Evolutionary conservation across 2,113 vertebrate species (phyloP), one percentile per base, ranked within the genome.

Genomic region (Pangasianodon hypophthalmus): DNA sequence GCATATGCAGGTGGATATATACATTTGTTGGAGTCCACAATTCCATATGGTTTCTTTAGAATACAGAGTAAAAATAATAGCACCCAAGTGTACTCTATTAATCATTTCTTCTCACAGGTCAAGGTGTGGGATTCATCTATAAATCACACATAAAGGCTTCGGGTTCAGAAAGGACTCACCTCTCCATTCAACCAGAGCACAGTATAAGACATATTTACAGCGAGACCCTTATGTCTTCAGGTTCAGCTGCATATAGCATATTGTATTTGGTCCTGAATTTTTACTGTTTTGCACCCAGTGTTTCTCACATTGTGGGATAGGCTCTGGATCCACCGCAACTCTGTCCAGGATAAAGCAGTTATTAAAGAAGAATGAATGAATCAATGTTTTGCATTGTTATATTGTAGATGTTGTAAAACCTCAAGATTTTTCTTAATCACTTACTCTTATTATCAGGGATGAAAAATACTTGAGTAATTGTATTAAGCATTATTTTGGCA

Each of bases 11-110:
- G 32, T 58, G 52, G 32, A 56, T 83, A 32, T 46, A 81, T 81
- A 26, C 26, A 41, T 67, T 46, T 77, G 19, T 56, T 26, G 37
- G 46, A 64, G 18, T 26, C 29, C 73, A 82, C 44, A 44, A 50
- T 83, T 71, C 80, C 44, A 87, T 90, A 24, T 41, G 86, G 67
- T 90, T 87, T n/a, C 56, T 44, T 80, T 84, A 84, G 62, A 69
- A 84, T n/a, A 26, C 29, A 85, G 62, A 32, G 50, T 69, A 46
- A 82, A 86, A 11, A 18, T 52, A 81, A 54, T 7, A 54, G 46
- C 52, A 83, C 52, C 54, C 52, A 58, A 13, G 52, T 83, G 81
- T 7, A 46, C 83, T 73, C 13, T 41, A 84, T 69, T 86, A 91
- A 88, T 82, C n/a, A 88, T 67, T 58, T 79, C 41, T 50, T n/a